Evolutionary conservation across 2,888 invertebrate genomes (phyloP).

Genomic region (Alloscopus bannaensis): DNA sequence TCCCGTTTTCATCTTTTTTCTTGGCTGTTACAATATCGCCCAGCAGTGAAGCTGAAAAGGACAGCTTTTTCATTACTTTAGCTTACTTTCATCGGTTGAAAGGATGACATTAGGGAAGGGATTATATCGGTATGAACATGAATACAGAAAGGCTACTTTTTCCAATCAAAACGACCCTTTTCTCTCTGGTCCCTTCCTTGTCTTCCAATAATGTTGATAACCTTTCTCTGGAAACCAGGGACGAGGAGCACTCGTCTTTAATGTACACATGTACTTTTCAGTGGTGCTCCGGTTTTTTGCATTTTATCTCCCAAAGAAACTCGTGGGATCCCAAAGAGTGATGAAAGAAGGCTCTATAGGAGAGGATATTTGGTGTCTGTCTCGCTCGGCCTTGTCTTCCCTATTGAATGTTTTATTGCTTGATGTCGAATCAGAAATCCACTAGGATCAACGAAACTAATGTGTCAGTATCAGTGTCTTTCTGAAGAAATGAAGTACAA

Average conservation of each 20-base stretch:
- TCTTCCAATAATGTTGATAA: no score
- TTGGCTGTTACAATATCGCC: no score
- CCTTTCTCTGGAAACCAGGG: no score
- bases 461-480: conserved; percentile 46
- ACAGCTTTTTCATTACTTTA: conserved; percentile 48
- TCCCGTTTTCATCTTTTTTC: no score
- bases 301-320: conserved; percentile 5
- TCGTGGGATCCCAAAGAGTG: background rate
- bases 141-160: conserved; percentile 12
- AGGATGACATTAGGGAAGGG: conserved; percentile 47
- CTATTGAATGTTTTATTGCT: conserved; percentile 56
- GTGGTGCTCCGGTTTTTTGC: conserved; percentile 19
- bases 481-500: background rate
- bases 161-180: no score
- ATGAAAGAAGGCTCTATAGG: conserved; percentile 23
- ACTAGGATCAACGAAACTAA: conserved; percentile 54
- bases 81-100: conserved; percentile 55
- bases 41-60: conserved; percentile 44
- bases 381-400: conserved; percentile 23
- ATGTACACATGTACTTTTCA: conserved; percentile 41
- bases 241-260: no score
- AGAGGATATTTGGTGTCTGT: conserved; percentile 27
- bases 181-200: no score
- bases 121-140: conserved; percentile 21
- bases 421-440: conserved; percentile 48